Evolutionary conservation across 1,140 invertebrate genomes (phyloP).

Genomic region (Oreohelix idahoensis): DNA sequence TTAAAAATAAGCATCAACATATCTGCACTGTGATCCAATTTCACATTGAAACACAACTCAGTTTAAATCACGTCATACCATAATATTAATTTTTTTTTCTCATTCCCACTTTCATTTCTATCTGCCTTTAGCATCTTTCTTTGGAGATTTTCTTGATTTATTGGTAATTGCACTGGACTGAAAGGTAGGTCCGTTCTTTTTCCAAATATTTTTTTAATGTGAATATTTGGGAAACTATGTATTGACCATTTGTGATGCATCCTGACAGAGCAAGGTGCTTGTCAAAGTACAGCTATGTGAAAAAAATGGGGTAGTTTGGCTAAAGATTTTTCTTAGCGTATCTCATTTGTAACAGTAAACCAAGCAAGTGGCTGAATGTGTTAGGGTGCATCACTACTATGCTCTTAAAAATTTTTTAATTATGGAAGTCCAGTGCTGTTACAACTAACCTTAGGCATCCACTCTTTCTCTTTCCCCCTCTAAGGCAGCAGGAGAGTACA

Average conservation of each 20-base stretch:
- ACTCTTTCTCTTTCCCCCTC: slow-evolving; percentile 41
- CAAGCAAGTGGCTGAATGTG: neutral
- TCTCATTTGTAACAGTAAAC: neutral
- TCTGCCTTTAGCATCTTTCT: slow-evolving; percentile 32
- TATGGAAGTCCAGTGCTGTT: slow-evolving; percentile 11
- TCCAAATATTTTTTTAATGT: neutral
- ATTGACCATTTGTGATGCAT: slow-evolving; percentile 11
- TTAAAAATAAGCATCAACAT: neutral
- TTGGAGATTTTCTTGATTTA: neutral
- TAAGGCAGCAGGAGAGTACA: slow-evolving; percentile 42
- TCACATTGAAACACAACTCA: neutral
- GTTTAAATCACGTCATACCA: neutral
- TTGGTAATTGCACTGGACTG: neutral
- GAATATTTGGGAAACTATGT: slow-evolving; percentile 2
- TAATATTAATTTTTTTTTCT: slow-evolving; percentile 19
- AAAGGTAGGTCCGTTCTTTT: slow-evolving; percentile 30
- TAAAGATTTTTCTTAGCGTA: neutral
- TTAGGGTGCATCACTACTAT: neutral
- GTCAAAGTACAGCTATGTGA: neutral
- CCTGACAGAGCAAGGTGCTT: neutral
- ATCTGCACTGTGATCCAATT: neutral
- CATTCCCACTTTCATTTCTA: slow-evolving; percentile 14
- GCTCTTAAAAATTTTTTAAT: slow-evolving; percentile 14
- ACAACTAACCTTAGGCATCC: slow-evolving; percentile 37
- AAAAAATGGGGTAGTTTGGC: neutral